Percentiles rank a stretch among this genome's conserved stretches.
These are phyloP conservation scores for Hedychridium roseum DNA, from an alignment of 2,888 invertebrate species.

Conservation along the genomic window DNA sequence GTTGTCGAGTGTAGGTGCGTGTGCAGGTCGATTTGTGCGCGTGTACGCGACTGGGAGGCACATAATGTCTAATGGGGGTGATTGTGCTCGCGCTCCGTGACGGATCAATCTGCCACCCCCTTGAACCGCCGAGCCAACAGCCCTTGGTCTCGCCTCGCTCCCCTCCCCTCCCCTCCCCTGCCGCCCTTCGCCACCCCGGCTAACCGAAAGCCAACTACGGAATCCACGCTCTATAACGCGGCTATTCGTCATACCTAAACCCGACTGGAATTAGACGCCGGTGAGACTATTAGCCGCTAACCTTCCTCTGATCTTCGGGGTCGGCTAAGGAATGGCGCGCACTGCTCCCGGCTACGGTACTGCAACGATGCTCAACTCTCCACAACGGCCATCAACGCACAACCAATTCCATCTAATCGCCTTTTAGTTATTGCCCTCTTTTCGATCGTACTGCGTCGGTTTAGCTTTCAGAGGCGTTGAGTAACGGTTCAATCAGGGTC, in stretches of 20 bases:
- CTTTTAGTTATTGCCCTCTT: no score
- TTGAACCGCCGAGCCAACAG: constrained; percentile 36
- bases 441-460: no score
- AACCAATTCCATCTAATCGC: no score
- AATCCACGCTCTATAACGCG: constrained; percentile 54
- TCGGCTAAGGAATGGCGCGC: no score
- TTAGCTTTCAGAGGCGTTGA: no score
- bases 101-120: constrained; percentile 63
- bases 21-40: constrained; percentile 12
- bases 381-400: no score
- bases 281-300: constrained; percentile 36
- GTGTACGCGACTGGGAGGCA: constrained; percentile 50
- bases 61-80: constrained; percentile 64
- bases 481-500: no score
- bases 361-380: background rate
- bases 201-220: constrained; percentile 49
- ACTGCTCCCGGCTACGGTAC: background rate
- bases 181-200: constrained; percentile 5
- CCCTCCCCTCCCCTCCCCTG: constrained; percentile 31
- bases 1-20: background rate
- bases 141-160: constrained; percentile 25
- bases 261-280: constrained; percentile 34
- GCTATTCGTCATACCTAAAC: constrained; percentile 57
- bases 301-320: no score
- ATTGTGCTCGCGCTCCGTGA: constrained; percentile 62